Evolutionary conservation across 2,113 vertebrate genomes (phyloP).

Genomic region (Syngnathus typhle): DNA sequence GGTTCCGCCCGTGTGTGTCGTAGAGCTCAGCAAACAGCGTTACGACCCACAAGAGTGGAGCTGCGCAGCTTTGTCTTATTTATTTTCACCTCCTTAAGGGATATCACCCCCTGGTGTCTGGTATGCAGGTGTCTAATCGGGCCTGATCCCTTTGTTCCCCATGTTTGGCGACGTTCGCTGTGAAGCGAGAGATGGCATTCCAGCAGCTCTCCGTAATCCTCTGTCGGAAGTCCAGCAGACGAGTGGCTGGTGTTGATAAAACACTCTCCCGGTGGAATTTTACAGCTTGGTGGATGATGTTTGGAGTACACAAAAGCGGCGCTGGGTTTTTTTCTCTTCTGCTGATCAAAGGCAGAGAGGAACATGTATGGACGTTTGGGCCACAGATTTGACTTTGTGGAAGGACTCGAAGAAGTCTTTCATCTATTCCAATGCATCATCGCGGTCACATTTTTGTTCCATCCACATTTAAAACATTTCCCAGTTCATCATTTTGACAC

Average conservation of each 20-base stretch:
- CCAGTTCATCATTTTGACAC: not conserved
- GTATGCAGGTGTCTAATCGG: conserved; percentile 65
- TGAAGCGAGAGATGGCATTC: conserved; percentile 66
- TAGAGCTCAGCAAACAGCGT: conserved; percentile 34
- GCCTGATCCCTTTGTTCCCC: conserved; percentile 66
- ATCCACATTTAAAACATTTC: not conserved
- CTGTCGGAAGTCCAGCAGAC: conserved; percentile 66
- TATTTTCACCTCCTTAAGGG: conserved; percentile 31
- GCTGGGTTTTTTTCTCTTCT: not conserved
- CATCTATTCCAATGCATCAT: not conserved
- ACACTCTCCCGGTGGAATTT: conserved; percentile 58
- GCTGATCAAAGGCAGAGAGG: conserved; percentile 7
- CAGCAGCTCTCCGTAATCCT: conserved; percentile 64
- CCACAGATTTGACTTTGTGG: conserved; percentile 11
- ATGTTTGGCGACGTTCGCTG: conserved; percentile 60
- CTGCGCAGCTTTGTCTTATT: conserved; percentile 4
- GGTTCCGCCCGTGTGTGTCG: conserved; percentile 59
- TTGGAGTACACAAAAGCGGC: conserved; percentile 19
- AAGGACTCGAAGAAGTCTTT: not conserved
- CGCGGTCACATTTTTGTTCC: not conserved
- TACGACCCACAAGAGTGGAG: conserved; percentile 20
- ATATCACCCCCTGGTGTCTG: conserved; percentile 69
- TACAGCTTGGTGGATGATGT: conserved; percentile 51
- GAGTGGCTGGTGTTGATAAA: conserved; percentile 63
- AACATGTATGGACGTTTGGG: conserved; percentile 3